These are phyloP conservation scores for Amazonetta brasiliensis DNA, from an alignment of 2,797 vertebrate species.

Conservation along the genomic window DNA sequence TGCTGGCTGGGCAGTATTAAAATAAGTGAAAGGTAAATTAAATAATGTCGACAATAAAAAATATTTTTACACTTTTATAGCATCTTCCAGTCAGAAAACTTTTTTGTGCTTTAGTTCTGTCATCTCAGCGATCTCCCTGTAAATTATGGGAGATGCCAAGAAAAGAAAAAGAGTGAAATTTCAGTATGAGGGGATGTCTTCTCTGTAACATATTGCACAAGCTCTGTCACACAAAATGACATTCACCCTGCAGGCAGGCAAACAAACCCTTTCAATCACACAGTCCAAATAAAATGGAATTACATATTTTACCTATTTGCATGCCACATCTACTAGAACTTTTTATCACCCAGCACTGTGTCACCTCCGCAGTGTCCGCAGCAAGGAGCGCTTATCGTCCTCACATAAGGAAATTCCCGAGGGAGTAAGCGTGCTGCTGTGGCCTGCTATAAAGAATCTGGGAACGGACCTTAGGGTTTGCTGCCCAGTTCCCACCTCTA, in stretches of 20 bases:
- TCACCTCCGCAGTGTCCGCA: not conserved
- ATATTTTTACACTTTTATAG: not conserved
- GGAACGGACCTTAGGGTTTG: not conserved
- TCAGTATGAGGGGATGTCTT: not conserved
- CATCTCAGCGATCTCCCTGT: not conserved
- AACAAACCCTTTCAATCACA: slow-evolving; percentile 14
- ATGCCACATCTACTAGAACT: not conserved
- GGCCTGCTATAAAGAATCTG: not conserved
- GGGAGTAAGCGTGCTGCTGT: not conserved
- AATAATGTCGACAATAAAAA: not conserved
- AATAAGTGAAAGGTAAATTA: not conserved
- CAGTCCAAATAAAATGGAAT: not conserved
- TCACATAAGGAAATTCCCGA: not conserved
- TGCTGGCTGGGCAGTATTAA: not conserved
- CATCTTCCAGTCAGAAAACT: not conserved
- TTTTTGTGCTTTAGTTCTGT: not conserved
- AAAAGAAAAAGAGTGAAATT: not conserved
- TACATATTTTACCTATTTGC: not conserved
- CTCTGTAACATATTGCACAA: not conserved
- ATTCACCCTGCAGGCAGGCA: not conserved
- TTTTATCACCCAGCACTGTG: not conserved
- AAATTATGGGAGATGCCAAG: not conserved
- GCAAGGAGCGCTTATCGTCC: not conserved
- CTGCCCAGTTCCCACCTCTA: not conserved
- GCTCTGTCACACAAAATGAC: not conserved